Evolutionary conservation across 2,888 invertebrate genomes (phyloP).

Genomic region (Exocentrus adspersus): DNA sequence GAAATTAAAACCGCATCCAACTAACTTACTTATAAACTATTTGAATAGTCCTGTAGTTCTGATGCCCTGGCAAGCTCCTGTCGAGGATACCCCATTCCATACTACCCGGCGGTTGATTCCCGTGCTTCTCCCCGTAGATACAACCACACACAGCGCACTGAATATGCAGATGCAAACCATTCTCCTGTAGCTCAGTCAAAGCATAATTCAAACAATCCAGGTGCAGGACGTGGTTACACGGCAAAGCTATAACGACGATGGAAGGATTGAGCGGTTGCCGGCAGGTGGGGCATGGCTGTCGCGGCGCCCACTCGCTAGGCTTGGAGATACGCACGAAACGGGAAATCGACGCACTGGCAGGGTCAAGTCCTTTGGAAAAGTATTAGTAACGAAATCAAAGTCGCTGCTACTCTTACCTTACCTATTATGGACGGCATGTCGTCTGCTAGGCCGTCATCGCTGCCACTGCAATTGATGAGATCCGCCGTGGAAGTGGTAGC

Average conservation of each 20-base stretch:
- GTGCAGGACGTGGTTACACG: constrained; percentile 84
- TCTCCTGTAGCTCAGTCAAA: constrained; percentile 72
- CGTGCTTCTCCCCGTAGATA: constrained; percentile 82
- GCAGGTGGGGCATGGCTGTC: constrained; percentile 79
- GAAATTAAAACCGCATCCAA: too few relatives aligned
- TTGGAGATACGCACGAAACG: constrained; percentile 76
- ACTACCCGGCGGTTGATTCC: constrained; percentile 83
- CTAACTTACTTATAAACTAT: constrained; percentile 83
- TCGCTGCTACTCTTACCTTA: constrained; percentile 37
- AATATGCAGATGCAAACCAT: constrained; percentile 70
- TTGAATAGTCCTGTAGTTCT: constrained; percentile 78
- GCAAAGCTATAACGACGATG: constrained; percentile 71
- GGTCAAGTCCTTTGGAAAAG: constrained; percentile 66
- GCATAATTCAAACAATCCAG: constrained; percentile 81
- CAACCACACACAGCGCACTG: constrained; percentile 89
- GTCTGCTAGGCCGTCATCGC: constrained; percentile 55
- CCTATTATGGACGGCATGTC: constrained; percentile 59
- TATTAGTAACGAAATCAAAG: not conserved
- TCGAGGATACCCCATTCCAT: constrained; percentile 84
- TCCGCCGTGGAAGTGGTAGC: constrained; percentile 60
- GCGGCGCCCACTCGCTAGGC: constrained; percentile 72
- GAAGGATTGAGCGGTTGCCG: constrained; percentile 70
- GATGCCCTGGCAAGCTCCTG: constrained; percentile 75
- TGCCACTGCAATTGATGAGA: constrained; percentile 58
- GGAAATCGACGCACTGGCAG: constrained; percentile 72